Evolutionary conservation across 2,113 vertebrate genomes (phyloP), one percentile per base, ranked within the genome.

Genomic region (Oreocharis arfaki): DNA sequence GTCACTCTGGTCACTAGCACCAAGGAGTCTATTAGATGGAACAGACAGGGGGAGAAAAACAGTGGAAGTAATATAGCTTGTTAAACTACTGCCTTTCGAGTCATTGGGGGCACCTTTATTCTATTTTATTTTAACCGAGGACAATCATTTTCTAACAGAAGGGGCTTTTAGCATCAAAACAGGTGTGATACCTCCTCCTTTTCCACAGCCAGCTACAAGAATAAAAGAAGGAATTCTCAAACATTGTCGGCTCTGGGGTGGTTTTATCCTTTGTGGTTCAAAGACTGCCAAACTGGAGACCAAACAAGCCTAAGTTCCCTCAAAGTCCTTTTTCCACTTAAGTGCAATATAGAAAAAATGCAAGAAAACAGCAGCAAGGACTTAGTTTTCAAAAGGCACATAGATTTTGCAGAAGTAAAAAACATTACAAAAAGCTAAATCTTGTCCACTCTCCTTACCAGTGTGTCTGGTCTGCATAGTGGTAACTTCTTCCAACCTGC

Each of bases 21-120:
- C 93, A 80, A 93, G 89, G 84, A 89, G 78, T 96, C 89, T 90
- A 96, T 97, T 96, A 96, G 88, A 77, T 59, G 42, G 93, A 89
- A 97, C 93, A 97, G 81, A 46, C 57, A 78, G 56, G 63, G 65
- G 67, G 53, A 86, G 85, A 83, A 95, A 96, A 97, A 86, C 84
- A 90, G 87, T 52, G 68, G 53, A 94, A 92, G 78, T 83, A 92
- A 89, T 87, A 68, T 16, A 93, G 57, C 71, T 94, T 88, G 96
- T 96, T 95, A 95, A 94, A 81, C 84, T 84, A 28, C 83, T 21
- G 44, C 74, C 52, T 87, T 93, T 73, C 13, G 18, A 93, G 69
- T 89, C 64, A 79, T 81, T 28, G 27, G 53, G 90, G 32, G 23
- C 37, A 50, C 44, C 68, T 88, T 65, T 84, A 53, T 83, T 94